Conservation (phyloP, 2,888 invertebrate species). For the Leptinotarsa peninsularis region DNA sequence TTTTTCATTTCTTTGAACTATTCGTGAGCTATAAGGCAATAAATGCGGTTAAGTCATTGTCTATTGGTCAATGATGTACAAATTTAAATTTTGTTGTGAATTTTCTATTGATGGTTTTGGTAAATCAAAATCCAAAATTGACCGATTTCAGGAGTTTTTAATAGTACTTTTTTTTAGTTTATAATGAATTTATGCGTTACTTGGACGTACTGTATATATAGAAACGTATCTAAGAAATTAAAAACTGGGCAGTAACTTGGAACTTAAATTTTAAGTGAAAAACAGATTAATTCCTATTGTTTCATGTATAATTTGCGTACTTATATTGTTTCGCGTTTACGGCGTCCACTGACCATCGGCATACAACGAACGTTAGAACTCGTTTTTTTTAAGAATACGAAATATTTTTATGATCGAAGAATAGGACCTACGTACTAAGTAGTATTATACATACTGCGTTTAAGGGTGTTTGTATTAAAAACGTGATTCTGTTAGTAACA, state of each 20-base stretch:
- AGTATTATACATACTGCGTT: slow-evolving; percentile 9
- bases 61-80: no score
- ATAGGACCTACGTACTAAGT: no score
- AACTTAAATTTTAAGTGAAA: not conserved
- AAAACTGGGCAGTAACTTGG: slow-evolving; percentile 15
- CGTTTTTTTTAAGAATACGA: not conserved
- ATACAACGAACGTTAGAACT: not conserved
- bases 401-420: slow-evolving; percentile 12
- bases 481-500: slow-evolving; percentile 3
- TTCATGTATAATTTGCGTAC: slow-evolving; percentile 15
- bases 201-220: no score
- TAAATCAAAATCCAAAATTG: no score
- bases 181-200: no score
- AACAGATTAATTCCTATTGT: slow-evolving; percentile 2
- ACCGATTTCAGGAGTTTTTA: no score
- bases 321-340: slow-evolving; percentile 1
- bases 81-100: no score
- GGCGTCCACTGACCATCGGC: slow-evolving; percentile 6
- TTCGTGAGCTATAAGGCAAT: no score
- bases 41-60: no score
- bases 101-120: no score
- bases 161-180: no score
- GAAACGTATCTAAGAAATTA: not conserved
- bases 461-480: slow-evolving; percentile 9
- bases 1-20: no score